These are phyloP conservation scores for Hyperoodon ampullatus DNA, from an alignment of 2,113 vertebrate species.

Conservation along the genomic window DNA sequence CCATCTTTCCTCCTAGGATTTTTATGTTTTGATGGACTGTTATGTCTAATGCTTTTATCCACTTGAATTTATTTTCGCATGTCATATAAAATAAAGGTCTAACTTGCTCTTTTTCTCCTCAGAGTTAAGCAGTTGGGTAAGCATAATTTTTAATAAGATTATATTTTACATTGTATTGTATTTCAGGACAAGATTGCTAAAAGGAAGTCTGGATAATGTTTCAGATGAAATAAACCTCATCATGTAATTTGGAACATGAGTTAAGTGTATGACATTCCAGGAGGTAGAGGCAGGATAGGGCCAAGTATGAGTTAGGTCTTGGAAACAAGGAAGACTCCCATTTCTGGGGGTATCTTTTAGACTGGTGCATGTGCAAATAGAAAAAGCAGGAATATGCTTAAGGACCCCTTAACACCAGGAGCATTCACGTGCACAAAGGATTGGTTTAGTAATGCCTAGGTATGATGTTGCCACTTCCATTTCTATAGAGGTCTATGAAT, in stretches of 20 bases:
- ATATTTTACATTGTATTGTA: constrained; percentile 13
- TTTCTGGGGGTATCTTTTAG: background rate
- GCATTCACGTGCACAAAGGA: background rate
- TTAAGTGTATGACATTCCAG: background rate
- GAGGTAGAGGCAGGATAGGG: background rate
- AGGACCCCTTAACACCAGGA: background rate
- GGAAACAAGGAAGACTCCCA: background rate
- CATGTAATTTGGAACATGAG: constrained; percentile 29
- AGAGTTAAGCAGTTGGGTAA: constrained; percentile 22
- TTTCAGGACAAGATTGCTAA: constrained; percentile 55
- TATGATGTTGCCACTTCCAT: background rate
- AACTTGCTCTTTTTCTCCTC: background rate
- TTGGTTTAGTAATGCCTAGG: background rate
- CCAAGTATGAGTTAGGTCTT: background rate
- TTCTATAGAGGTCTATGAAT: background rate
- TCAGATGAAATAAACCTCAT: constrained; percentile 46
- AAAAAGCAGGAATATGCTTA: background rate
- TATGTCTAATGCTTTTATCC: constrained; percentile 46
- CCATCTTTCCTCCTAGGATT: background rate
- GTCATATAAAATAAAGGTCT: background rate
- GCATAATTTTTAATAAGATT: constrained; percentile 41
- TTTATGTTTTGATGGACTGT: constrained; percentile 36
- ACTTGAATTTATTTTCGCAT: constrained; percentile 56
- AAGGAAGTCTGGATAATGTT: constrained; percentile 47
- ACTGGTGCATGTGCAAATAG: background rate